Percentiles rank a stretch among this genome's conserved stretches.
phyloP scores from a whole-genome alignment of 92 coral and sea anemone genomes.

The Bergia sp. region DNA sequence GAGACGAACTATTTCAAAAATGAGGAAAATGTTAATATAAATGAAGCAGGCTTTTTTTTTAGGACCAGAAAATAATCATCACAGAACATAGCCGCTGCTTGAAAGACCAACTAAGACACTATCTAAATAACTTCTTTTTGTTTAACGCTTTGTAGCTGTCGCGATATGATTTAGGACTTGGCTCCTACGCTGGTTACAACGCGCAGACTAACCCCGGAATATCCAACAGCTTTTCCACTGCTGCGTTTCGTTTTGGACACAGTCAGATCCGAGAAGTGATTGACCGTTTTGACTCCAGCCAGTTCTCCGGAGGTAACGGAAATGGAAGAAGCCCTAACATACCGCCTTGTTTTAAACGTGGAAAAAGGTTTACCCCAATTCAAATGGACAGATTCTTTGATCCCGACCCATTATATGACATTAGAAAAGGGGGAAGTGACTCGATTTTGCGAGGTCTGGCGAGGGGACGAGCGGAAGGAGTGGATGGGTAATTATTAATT shows the following conservation, averaged over 20 bases:
- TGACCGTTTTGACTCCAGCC: not conserved
- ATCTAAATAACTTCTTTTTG: not conserved
- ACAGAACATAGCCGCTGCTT: too few species aligned
- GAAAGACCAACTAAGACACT: too few species aligned
- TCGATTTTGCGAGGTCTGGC: constrained; percentile 40
- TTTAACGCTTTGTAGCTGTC: not conserved
- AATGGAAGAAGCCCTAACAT: not conserved
- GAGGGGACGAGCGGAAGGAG: constrained; percentile 12
- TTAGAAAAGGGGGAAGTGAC: constrained; percentile 2
- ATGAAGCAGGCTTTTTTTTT: too few species aligned
- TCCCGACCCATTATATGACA: constrained; percentile 23
- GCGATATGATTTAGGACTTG: not conserved
- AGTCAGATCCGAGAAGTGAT: constrained; percentile 41
- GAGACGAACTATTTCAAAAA: too few species aligned
- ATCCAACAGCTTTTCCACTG: constrained; percentile 31
- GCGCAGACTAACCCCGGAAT: constrained; percentile 9
- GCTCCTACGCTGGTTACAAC: constrained; percentile 2
- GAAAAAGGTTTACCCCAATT: not conserved
- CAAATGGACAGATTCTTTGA: constrained; percentile 42
- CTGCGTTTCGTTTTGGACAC: constrained; percentile 40
- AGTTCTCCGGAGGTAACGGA: not conserved
- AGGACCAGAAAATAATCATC: too few species aligned
- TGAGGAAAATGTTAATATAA: too few species aligned
- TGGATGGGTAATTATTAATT: constrained; percentile 14
- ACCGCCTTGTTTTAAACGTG: not conserved